Conservation (phyloP, 2,113 vertebrate species). For the Onychostoma macrolepis region DNA sequence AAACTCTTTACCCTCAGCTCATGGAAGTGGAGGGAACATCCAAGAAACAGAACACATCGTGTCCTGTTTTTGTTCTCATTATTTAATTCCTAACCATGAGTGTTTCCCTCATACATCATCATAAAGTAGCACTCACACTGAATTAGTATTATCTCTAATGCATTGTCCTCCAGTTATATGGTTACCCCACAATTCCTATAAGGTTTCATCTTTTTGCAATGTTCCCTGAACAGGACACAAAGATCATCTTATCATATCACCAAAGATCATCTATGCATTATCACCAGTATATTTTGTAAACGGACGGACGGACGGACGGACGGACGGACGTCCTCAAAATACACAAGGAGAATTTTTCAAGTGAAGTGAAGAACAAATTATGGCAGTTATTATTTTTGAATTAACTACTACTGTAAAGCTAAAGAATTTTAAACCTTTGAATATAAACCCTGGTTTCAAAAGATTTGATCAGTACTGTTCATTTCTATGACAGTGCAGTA, state of each 20-base stretch:
- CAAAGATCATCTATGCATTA: too few species aligned
- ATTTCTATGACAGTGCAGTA: not conserved
- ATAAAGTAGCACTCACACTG: constrained; percentile 29
- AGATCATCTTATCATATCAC: too few species aligned
- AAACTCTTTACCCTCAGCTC: not conserved
- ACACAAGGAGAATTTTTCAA: not conserved
- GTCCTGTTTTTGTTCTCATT: constrained; percentile 51
- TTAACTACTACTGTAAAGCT: not conserved
- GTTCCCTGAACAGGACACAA: too few species aligned
- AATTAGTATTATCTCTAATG: constrained; percentile 11
- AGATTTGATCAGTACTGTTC: not conserved
- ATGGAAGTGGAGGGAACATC: not conserved
- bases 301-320: too few species aligned
- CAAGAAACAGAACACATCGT: not conserved
- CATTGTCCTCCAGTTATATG: not conserved
- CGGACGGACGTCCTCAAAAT: too few species aligned
- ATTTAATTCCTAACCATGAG: constrained; percentile 27
- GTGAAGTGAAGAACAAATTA: not conserved
- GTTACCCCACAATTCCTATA: not conserved
- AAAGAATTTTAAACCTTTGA: not conserved
- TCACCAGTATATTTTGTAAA: too few species aligned
- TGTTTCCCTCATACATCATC: constrained; percentile 58
- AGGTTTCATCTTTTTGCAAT: too few species aligned
- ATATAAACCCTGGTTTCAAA: not conserved
- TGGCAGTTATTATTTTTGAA: not conserved